These are phyloP conservation scores for Actinia equina DNA, from an alignment of 64 coral and sea anemone genomes.

Conservation along the genomic window DNA sequence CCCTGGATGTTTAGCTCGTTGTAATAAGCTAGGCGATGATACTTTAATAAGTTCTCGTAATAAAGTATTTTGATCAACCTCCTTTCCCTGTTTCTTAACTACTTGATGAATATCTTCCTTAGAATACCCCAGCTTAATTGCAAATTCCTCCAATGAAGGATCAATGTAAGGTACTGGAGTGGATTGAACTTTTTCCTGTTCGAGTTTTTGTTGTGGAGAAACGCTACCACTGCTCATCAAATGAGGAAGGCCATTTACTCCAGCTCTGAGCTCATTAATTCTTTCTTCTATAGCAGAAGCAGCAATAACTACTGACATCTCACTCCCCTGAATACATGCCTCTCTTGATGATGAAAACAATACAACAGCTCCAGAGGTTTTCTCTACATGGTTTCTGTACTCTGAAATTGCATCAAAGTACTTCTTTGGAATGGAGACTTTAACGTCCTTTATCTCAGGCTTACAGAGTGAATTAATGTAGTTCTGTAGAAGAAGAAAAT, in stretches of 20 bases:
- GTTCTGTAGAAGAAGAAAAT: constrained; percentile 39
- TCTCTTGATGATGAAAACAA: constrained; percentile 46
- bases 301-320: constrained; percentile 55
- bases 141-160: constrained; percentile 84
- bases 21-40: constrained; percentile 49
- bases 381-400: constrained; percentile 56
- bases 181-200: background rate
- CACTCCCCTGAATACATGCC: constrained; percentile 54
- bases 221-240: background rate
- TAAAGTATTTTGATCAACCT: constrained; percentile 80
- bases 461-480: constrained; percentile 80
- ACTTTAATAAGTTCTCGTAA: constrained; percentile 91
- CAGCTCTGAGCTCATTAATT: constrained; percentile 9
- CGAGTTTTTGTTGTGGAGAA: background rate
- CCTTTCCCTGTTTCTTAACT: constrained; percentile 79
- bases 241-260: background rate
- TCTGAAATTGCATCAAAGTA: constrained; percentile 33
- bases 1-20: constrained; percentile 13
- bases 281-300: constrained; percentile 74
- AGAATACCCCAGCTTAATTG: constrained; percentile 89
- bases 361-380: constrained; percentile 64
- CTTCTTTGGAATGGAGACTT: constrained; percentile 45
- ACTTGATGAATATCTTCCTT: constrained; percentile 78
- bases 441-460: constrained; percentile 27
- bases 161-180: constrained; percentile 39